These are phyloP conservation scores for Argyrosomus japonicus DNA, from an alignment of 2,113 vertebrate species.

Conservation along the genomic window DNA sequence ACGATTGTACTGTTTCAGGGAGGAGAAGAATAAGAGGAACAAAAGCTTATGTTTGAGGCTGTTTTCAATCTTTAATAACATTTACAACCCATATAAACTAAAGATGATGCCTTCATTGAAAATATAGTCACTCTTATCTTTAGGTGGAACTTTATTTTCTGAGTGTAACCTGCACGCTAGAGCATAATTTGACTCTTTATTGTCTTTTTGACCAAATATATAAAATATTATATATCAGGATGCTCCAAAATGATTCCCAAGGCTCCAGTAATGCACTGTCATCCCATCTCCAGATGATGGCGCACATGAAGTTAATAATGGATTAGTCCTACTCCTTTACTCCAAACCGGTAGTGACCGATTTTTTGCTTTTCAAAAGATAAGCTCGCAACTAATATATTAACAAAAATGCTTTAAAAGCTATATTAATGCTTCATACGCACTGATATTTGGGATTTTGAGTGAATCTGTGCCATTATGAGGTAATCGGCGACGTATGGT, in stretches of 20 bases:
- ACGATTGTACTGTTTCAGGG: conserved; percentile 6
- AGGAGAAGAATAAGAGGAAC: background rate
- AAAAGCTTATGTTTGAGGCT: background rate
- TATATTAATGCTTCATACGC: background rate
- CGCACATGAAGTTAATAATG: conserved; percentile 48
- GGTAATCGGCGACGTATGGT: no score
- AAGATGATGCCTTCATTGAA: no score
- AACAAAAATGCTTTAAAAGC: background rate
- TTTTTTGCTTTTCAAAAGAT: conserved; percentile 39
- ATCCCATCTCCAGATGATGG: conserved; percentile 65
- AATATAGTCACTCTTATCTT: background rate
- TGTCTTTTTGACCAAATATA: conserved; percentile 7
- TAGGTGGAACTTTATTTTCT: background rate
- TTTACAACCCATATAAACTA: no score
- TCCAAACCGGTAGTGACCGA: conserved; percentile 40
- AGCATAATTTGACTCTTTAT: background rate
- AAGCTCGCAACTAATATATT: background rate
- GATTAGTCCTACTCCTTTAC: background rate
- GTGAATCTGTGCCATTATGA: background rate
- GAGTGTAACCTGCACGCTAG: background rate
- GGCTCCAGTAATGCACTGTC: conserved; percentile 31
- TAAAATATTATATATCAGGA: background rate
- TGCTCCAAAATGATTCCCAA: background rate
- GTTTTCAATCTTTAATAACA: background rate
- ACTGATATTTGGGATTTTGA: background rate